Percentiles rank a stretch among this genome's conserved stretches.
Evolutionary conservation across 2,113 vertebrate genomes (phyloP).

Genomic region (Sterrhoptilus dennistouni): DNA sequence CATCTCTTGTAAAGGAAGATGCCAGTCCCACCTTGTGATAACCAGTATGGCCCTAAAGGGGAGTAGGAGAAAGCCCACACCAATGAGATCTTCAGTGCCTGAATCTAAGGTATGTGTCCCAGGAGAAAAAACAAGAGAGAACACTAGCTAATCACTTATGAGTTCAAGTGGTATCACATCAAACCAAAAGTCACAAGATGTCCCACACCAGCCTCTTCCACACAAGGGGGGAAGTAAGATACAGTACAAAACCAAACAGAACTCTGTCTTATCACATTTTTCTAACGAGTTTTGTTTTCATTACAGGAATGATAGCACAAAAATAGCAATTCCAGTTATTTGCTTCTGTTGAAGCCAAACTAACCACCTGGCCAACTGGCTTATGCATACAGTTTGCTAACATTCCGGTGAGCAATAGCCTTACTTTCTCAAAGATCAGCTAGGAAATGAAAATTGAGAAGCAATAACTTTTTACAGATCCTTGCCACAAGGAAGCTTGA

Average conservation of each 20-base stretch:
- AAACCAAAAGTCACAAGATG: neutral
- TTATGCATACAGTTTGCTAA: neutral
- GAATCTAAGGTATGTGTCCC: neutral
- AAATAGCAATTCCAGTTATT: neutral
- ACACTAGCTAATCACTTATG: neutral
- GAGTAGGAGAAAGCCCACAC: neutral
- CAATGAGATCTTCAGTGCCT: neutral
- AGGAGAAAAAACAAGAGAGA: neutral
- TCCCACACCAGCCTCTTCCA: neutral
- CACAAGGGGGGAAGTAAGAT: neutral
- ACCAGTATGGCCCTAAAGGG: no score
- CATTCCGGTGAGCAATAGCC: neutral
- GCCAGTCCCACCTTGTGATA: neutral
- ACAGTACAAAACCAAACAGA: neutral
- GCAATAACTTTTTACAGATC: neutral
- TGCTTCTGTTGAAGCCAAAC: neutral
- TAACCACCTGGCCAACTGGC: neutral
- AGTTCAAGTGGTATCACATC: neutral
- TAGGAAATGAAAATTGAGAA: constrained; percentile 20
- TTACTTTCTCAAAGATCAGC: neutral
- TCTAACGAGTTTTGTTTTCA: neutral
- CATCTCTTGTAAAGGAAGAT: neutral
- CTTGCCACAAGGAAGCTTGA: neutral
- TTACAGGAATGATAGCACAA: neutral
- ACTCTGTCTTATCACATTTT: neutral